Evolutionary conservation across 1,140 invertebrate species (phyloP).

Genomic region (Caenorhabditis remanei): DNA sequence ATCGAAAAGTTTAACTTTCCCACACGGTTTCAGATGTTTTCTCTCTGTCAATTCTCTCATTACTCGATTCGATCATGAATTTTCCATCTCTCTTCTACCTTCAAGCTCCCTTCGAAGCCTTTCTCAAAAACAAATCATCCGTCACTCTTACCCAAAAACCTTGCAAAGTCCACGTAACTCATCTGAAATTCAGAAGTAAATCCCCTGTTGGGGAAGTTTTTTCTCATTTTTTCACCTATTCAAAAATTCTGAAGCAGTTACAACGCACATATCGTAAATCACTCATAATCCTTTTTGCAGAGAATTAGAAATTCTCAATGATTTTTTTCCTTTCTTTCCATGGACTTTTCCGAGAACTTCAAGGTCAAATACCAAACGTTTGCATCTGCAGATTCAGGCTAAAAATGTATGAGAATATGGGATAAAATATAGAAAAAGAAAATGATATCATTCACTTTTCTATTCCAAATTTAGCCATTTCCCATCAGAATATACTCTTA

Average conservation of each 20-base stretch:
- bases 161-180: neutral
- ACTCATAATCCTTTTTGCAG: constrained; percentile 21
- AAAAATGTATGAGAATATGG: neutral
- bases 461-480: neutral
- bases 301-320: constrained; percentile 27
- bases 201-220: neutral
- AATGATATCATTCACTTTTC: neutral
- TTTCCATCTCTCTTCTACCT: neutral
- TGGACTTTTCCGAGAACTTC: neutral
- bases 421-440: neutral
- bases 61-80: too few relatives aligned
- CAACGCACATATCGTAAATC: constrained; percentile 33
- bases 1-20: too few relatives aligned
- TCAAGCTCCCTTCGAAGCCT: neutral
- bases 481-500: neutral
- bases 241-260: constrained; percentile 20
- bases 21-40: too few relatives aligned
- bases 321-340: neutral
- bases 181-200: neutral
- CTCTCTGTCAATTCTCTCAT: too few relatives aligned
- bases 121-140: neutral
- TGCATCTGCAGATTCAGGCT: neutral
- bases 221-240: neutral
- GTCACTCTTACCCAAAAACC: neutral
- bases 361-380: neutral